Conservation (phyloP, 2,113 vertebrate species). For the Bujurquina vittata region DNA sequence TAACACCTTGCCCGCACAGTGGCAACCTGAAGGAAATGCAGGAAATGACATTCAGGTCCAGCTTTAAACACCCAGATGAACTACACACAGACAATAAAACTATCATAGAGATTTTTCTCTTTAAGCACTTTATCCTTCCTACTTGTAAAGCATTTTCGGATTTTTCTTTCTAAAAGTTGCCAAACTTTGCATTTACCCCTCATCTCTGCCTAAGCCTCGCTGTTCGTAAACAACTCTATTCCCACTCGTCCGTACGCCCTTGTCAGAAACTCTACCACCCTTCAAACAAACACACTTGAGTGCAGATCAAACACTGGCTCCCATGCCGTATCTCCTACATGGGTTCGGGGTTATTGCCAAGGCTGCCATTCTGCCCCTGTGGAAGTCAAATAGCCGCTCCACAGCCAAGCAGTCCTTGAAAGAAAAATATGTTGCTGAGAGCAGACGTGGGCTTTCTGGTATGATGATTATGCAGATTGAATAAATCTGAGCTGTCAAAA, state of each 20-base stretch:
- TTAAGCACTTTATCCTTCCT: background rate
- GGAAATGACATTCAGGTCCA: background rate
- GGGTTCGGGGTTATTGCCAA: conserved; percentile 51
- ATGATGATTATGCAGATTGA: conserved; percentile 41
- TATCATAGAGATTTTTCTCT: background rate
- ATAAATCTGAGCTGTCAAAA: conserved; percentile 30
- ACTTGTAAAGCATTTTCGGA: background rate
- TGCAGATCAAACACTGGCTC: conserved; percentile 63
- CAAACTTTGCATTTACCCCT: background rate
- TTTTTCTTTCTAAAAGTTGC: background rate
- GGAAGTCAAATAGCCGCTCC: conserved; percentile 48
- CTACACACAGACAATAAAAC: background rate
- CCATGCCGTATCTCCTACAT: conserved; percentile 40
- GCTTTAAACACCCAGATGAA: background rate
- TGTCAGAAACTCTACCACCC: conserved; percentile 55
- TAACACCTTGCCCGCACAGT: background rate
- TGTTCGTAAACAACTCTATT: conserved; percentile 18
- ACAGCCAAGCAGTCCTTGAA: conserved; percentile 34
- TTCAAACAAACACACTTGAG: conserved; percentile 64
- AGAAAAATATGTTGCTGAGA: conserved; percentile 29
- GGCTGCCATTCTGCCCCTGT: conserved; percentile 36
- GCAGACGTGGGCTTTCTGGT: conserved; percentile 47
- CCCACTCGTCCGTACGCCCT: conserved; percentile 12
- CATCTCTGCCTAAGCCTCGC: background rate
- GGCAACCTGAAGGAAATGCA: background rate